Evolutionary conservation across 2,888 invertebrate species (phyloP).

Genomic region (Melipona bicolor): DNA sequence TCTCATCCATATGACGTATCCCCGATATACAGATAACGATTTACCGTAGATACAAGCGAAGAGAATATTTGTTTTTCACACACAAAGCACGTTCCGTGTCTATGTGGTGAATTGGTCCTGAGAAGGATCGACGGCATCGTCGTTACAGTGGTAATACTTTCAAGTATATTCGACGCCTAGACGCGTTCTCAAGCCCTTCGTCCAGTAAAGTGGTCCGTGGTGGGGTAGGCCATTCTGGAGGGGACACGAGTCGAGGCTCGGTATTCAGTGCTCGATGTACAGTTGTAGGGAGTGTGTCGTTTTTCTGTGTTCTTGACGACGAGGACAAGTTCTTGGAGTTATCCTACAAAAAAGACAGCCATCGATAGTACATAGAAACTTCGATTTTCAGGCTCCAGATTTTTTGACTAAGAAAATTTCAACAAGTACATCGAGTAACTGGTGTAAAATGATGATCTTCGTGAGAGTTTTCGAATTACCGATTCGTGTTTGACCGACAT

Average conservation of each 20-base stretch:
- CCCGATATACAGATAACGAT: slow-evolving; percentile 9
- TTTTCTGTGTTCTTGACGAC: neutral
- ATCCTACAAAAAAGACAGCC: neutral
- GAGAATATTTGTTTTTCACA: neutral
- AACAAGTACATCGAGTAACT: neutral
- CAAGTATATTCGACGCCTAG: slow-evolving; percentile 41
- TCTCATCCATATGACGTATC: slow-evolving; percentile 1
- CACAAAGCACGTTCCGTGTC: neutral
- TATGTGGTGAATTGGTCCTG: neutral
- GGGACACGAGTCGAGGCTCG: slow-evolving; percentile 50
- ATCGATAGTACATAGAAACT: neutral
- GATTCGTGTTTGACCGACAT: slow-evolving; percentile 14
- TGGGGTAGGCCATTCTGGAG: slow-evolving; percentile 42
- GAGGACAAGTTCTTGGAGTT: neutral
- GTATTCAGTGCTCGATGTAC: slow-evolving; percentile 71
- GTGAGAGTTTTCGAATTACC: neutral
- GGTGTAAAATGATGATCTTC: neutral
- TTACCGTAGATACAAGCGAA: neutral
- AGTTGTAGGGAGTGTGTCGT: slow-evolving; percentile 58
- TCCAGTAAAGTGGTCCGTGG: slow-evolving; percentile 43
- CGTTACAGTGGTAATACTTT: slow-evolving; percentile 24
- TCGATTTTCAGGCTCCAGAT: neutral
- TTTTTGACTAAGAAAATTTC: neutral
- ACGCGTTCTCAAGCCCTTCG: slow-evolving; percentile 63
- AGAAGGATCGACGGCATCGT: slow-evolving; percentile 20